Conservation (phyloP, 2,888 invertebrate species). For the Trissolcus brochymenae region DNA sequence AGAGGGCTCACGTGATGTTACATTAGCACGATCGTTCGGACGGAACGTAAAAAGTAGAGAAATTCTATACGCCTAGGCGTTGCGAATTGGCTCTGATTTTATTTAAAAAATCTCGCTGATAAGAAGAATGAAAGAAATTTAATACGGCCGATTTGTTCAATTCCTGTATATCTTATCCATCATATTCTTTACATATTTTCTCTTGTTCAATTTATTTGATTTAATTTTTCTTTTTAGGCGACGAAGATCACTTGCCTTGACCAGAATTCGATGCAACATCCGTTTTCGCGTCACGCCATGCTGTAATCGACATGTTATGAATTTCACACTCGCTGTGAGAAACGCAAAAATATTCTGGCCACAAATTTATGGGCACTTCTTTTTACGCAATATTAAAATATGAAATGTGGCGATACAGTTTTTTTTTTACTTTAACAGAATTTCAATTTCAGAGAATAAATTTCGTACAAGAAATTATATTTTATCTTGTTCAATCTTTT, state of each 20-base stretch:
- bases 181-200: not conserved
- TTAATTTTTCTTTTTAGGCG: not conserved
- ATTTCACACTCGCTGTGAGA: slow-evolving; percentile 7
- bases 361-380: no score
- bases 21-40: slow-evolving; percentile 40
- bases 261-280: slow-evolving; percentile 33
- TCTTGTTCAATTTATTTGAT: not conserved
- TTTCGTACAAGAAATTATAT: not conserved
- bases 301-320: slow-evolving; percentile 21
- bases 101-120: slow-evolving; percentile 14
- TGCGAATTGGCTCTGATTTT: slow-evolving; percentile 21
- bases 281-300: slow-evolving; percentile 30
- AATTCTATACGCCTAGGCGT: slow-evolving; percentile 35
- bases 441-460: not conserved
- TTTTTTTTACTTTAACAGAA: no score
- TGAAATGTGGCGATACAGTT: no score
- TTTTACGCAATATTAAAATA: no score
- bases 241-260: slow-evolving; percentile 9
- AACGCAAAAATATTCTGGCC: not conserved
- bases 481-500: not conserved
- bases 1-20: slow-evolving; percentile 15
- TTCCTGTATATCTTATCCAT: not conserved
- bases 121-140: not conserved
- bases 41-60: slow-evolving; percentile 53
- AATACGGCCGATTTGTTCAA: not conserved